Evolutionary conservation across 2,797 vertebrate species (phyloP), one percentile per base, ranked within the genome.

Genomic region (Spinibarbus caldwelli): DNA sequence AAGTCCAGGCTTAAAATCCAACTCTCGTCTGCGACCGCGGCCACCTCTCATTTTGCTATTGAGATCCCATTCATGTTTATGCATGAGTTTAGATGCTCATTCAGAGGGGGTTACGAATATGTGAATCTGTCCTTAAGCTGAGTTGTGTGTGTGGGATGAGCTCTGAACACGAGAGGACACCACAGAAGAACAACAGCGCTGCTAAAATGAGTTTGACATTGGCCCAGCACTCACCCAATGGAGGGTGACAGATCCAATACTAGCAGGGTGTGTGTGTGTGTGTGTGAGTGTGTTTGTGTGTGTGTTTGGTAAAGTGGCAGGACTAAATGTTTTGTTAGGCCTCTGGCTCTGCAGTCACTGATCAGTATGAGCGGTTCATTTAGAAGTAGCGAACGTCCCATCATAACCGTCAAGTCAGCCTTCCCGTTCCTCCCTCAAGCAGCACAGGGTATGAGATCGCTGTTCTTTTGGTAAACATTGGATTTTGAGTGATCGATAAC

Each of bases 171-270:
- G 89, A 90, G 90, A 92, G 89, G 86, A 89, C 90, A 89, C 45
- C 84, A 80, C 31, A 14, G 73, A 66, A 66, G 73, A 88, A 68
- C 79, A 66, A 54, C 52, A 82, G n/a, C 38, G 6, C 2, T 0
- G 79, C 52, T 76, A 76, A 92, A 94, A 94, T 93, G 90, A 92
- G 88, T 94, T 91, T 94, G 93, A 95, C 93, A 94, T 91, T 93
- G 91, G 92, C 90, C 90, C 90, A 90, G 88, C 85, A 90, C 92
- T 81, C 87, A 88, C 80, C 90, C 93, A 93, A 92, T 93, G 90
- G 91, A 94, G 91, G 92, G 90, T 94, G 94, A 93, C 93, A 92
- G 90, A 94, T 94, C 93, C 93, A 94, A 94, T 94, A 93, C 92
- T 79, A 15, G 87, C 82, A 91, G 90, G 88, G 71, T 64, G 10